Conservation (phyloP, 2,888 invertebrate species). For the Altica lythri region DNA sequence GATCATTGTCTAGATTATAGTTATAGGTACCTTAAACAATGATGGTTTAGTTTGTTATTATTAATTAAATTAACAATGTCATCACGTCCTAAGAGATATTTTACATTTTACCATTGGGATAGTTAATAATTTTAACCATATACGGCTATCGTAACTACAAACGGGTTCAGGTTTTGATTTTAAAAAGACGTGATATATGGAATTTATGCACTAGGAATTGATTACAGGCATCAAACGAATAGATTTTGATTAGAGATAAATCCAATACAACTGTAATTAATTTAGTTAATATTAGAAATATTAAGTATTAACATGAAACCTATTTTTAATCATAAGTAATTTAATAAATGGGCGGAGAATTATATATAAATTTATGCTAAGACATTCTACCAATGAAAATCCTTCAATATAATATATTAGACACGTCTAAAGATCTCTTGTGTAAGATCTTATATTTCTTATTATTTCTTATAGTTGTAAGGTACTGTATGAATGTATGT, state of each 20-base stretch:
- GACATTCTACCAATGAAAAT: too few relatives aligned
- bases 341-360: neutral
- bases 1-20: slow-evolving; percentile 17
- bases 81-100: slow-evolving; percentile 14
- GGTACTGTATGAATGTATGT: too few relatives aligned
- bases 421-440: too few relatives aligned
- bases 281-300: neutral
- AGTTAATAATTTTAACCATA: slow-evolving; percentile 3
- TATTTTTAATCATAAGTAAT: neutral
- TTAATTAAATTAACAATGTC: slow-evolving; percentile 20
- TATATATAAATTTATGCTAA: too few relatives aligned
- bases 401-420: too few relatives aligned
- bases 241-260: neutral
- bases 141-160: neutral
- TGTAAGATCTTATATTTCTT: too few relatives aligned
- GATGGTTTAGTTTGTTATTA: slow-evolving; percentile 9
- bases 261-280: neutral
- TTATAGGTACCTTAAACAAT: slow-evolving; percentile 15
- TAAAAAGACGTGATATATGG: neutral
- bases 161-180: slow-evolving; percentile 1
- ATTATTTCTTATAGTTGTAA: too few relatives aligned
- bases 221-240: neutral
- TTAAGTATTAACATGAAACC: too few relatives aligned
- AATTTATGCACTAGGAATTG: slow-evolving; percentile 1
- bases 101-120: slow-evolving; percentile 10